A percentile compares a stretch with the other conserved stretches of the same genome.
Conservation (phyloP, 1,140 invertebrate species). For the Habropoda laboriosa region DNA sequence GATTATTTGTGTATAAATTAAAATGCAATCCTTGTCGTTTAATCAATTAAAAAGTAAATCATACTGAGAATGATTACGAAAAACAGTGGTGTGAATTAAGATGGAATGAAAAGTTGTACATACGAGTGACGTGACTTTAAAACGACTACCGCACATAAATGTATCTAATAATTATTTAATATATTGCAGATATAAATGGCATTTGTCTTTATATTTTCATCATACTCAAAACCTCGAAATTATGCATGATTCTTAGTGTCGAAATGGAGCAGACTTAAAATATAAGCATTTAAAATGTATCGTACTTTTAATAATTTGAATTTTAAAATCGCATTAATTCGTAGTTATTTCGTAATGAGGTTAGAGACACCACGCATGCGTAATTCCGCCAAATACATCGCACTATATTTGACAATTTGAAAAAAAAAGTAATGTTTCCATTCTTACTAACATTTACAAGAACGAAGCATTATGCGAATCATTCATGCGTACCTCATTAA, state of each 20-base stretch:
- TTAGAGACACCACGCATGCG: background rate
- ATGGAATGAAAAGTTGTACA: constrained; percentile 69
- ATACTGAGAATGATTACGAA: constrained; percentile 24
- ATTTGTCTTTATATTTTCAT: constrained; percentile 21
- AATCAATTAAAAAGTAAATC: background rate
- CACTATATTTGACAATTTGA: background rate
- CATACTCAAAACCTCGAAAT: background rate
- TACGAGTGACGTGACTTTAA: constrained; percentile 69
- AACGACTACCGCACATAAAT: constrained; percentile 73
- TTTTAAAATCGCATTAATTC: background rate
- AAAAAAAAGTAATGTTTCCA: background rate
- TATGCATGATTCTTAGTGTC: background rate
- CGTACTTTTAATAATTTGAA: background rate
- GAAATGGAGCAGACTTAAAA: too few relatives aligned
- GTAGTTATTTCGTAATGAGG: background rate
- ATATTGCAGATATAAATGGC: constrained; percentile 75
- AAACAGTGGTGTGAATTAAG: constrained; percentile 37
- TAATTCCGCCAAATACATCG: background rate
- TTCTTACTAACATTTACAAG: background rate
- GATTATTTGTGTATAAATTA: constrained; percentile 19
- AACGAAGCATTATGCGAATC: background rate
- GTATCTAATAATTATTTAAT: constrained; percentile 79
- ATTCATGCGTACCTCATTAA: background rate
- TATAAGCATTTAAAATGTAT: too few relatives aligned
- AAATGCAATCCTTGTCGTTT: constrained; percentile 22